A percentile compares a stretch with the other conserved stretches of the same genome.
These are phyloP conservation scores for Pachyseris speciosa DNA, from an alignment of 64 coral and sea anemone species.

Conservation along the genomic window DNA sequence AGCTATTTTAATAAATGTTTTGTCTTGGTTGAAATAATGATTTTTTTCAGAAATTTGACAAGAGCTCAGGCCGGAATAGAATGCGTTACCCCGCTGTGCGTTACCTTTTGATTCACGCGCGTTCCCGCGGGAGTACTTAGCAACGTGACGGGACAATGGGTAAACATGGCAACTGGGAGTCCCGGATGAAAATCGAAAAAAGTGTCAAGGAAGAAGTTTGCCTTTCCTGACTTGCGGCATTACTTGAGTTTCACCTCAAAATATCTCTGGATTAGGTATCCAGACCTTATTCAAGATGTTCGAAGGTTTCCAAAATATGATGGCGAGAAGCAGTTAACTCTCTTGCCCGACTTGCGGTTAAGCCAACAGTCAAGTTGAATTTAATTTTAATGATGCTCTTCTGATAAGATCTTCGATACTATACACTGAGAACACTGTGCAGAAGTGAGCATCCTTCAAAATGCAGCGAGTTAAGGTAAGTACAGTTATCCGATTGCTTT, in stretches of 20 bases:
- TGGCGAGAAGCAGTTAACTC: not conserved
- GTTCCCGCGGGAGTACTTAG: constrained; percentile 46
- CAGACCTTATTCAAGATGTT: not conserved
- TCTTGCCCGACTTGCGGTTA: no score
- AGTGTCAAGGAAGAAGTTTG: constrained; percentile 23
- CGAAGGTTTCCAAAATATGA: not conserved
- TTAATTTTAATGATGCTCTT: no score
- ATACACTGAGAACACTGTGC: no score
- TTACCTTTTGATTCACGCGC: constrained; percentile 23
- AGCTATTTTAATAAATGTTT: no score
- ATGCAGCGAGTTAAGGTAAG: constrained; percentile 46
- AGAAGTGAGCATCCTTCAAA: constrained; percentile 16
- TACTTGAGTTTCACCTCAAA: not conserved
- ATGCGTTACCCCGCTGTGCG: not conserved
- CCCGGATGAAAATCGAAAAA: constrained; percentile 58
- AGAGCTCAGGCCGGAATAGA: not conserved
- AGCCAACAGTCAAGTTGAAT: no score
- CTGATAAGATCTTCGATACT: no score
- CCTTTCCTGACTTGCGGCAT: not conserved
- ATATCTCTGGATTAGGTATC: not conserved
- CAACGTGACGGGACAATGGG: constrained; percentile 72
- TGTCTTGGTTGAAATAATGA: no score
- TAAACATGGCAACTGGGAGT: constrained; percentile 61
- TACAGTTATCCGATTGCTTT: not conserved
- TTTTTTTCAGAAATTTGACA: no score